phyloP scores from a whole-genome alignment of 2,888 invertebrate species.

The Yponomeuta plumbellus region DNA sequence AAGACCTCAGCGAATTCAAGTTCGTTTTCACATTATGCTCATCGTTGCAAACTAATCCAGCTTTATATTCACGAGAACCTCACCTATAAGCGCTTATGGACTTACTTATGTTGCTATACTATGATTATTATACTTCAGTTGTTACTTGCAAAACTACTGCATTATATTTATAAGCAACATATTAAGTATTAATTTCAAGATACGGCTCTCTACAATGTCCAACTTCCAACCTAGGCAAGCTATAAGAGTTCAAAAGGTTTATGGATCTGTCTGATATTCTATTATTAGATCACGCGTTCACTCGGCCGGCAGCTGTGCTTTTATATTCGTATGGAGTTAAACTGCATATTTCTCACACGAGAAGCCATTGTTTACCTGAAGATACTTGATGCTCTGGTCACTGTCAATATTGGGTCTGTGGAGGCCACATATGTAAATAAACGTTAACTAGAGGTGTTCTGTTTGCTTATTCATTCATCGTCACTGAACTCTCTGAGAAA shows the following conservation, averaged over 20 bases:
- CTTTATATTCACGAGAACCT: slow-evolving; percentile 35
- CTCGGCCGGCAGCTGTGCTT: not conserved
- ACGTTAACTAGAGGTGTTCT: not conserved
- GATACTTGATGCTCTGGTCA: not conserved
- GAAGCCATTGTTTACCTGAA: not conserved
- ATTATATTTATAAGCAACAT: not conserved
- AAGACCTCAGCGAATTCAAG: too few relatives aligned
- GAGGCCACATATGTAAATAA: not conserved
- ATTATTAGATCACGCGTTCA: not conserved
- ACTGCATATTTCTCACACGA: not conserved
- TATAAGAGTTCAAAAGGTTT: not conserved
- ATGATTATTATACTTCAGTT: not conserved
- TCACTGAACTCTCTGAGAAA: not conserved
- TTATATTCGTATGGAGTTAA: not conserved
- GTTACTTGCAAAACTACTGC: not conserved
- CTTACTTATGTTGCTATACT: slow-evolving; percentile 2
- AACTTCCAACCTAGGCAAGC: not conserved
- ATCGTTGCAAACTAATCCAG: slow-evolving; percentile 43
- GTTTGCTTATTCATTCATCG: not conserved
- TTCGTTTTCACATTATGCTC: slow-evolving; percentile 25
- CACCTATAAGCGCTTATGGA: slow-evolving; percentile 15
- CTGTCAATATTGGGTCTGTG: slow-evolving; percentile 2
- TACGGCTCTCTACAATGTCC: not conserved
- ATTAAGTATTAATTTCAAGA: not conserved
- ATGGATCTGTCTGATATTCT: not conserved